phyloP scores from a whole-genome alignment of 2,888 invertebrate species.

The Aproaerema taeniolella region DNA sequence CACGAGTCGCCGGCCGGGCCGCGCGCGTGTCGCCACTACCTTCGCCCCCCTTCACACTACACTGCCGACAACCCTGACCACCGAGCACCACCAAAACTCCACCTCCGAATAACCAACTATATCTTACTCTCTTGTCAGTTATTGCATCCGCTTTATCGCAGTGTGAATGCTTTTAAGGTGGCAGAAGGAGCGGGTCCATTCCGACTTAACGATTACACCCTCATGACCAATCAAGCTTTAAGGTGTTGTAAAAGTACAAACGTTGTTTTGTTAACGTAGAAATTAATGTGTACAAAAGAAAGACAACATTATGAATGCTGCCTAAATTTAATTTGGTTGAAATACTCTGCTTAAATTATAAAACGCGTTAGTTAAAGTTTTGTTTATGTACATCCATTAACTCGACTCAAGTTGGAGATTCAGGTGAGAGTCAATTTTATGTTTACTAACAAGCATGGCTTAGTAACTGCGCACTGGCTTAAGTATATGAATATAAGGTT shows the following conservation, averaged over 20 bases:
- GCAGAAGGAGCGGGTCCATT: too few relatives aligned
- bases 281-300: conserved; percentile 1
- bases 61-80: background rate
- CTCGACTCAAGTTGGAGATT: background rate
- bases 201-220: too few relatives aligned
- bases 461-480: too few relatives aligned
- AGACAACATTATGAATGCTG: conserved; percentile 6
- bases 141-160: too few relatives aligned
- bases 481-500: too few relatives aligned
- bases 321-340: conserved; percentile 9
- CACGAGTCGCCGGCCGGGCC: conserved; percentile 22
- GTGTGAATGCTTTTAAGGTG: too few relatives aligned
- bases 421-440: conserved; percentile 1
- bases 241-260: conserved; percentile 16
- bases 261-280: conserved; percentile 9
- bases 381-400: background rate
- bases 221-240: too few relatives aligned
- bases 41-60: conserved; percentile 18
- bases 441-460: too few relatives aligned
- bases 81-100: conserved; percentile 32
- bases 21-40: conserved; percentile 20
- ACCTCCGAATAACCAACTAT: conserved; percentile 29
- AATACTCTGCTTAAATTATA: conserved; percentile 14
- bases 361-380: conserved; percentile 15
- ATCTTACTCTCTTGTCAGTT: too few relatives aligned